Base-by-base conservation (phyloP, 1,140 invertebrate species). In the Diuraphis noxia region DNA sequence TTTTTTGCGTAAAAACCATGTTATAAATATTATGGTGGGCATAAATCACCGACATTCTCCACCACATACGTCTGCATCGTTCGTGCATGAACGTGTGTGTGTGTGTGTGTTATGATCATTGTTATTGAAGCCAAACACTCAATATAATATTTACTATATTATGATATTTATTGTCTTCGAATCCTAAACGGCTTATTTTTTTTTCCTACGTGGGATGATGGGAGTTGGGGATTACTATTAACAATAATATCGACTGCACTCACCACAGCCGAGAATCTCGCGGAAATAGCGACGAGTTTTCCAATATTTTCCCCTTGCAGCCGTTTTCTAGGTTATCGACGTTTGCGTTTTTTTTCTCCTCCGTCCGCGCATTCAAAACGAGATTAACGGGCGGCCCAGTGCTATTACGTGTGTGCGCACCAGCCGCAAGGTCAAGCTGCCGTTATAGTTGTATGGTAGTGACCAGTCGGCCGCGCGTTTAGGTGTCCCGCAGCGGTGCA, bases 351-450 rank as follows among this genome's bases (percentile, higher is more conserved):
- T 30, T 86, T 88, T 63, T 49, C 7, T 5, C 46, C 46, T 72
- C 56, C 52, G 25, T 72, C 56, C 56, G 56, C 4, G 56, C 23
- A 23, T 41, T 40, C 46, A n/a, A 88, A 72, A 88, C 56, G 49
- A 88, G 87, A 88, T 63, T 88, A 72, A 72, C 87, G 36, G 56
- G 87, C 87, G 46, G 56, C 52, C 86, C n/a, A 23, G 86, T 63
- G 86, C 63, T 36, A 36, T 38, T 52, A 36, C 36, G 34, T 52
- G 36, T 34, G 56, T n/a, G 87, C 25, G 86, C 52, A 13, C 34
- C 52, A n/a, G 52, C 40, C 56, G 56, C 87, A 88, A 88, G 87
- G 87, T 88, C 87, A 88, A 88, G 87, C 87, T 88, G 87, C 87
- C 87, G 87, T 88, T 88, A 72, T 72, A 72, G 56, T 72, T n/a